phyloP scores from a whole-genome alignment of 2,113 vertebrate species.

The Zosterops pallidus region DNA sequence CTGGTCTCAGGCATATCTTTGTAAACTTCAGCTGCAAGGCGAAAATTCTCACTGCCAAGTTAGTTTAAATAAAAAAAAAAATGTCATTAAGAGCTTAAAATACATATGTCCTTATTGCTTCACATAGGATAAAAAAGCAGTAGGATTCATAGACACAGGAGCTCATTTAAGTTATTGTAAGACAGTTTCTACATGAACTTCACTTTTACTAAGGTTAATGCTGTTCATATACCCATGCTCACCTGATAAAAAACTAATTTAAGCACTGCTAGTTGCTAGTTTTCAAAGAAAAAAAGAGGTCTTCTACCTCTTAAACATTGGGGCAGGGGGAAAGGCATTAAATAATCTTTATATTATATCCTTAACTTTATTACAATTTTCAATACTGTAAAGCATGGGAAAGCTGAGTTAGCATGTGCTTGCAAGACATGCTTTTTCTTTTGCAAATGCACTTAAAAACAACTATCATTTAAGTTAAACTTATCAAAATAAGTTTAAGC shows the following conservation, averaged over 20 bases:
- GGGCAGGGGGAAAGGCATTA: rapidly evolving
- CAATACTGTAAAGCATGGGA: background rate
- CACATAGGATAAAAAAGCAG: background rate
- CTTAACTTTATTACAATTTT: background rate
- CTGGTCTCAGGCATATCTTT: slow-evolving; percentile 99
- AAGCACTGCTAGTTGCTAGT: background rate
- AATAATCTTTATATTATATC: background rate
- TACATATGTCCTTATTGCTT: background rate
- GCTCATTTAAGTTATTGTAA: background rate
- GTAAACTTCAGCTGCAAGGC: slow-evolving; percentile 95
- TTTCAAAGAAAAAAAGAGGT: background rate
- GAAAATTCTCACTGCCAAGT: slow-evolving; percentile 85
- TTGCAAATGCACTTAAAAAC: background rate
- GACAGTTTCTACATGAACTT: background rate
- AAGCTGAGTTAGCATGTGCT: background rate
- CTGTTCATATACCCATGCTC: background rate
- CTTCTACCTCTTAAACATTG: background rate
- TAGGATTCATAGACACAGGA: background rate
- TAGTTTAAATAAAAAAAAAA: background rate
- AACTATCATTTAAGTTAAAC: background rate
- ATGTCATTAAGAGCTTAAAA: background rate
- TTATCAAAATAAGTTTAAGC: background rate
- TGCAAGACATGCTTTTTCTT: background rate
- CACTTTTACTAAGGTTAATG: background rate
- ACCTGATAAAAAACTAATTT: background rate